Base-by-base conservation (phyloP, 2,888 invertebrate genomes). In the Meganola albula region DNA sequence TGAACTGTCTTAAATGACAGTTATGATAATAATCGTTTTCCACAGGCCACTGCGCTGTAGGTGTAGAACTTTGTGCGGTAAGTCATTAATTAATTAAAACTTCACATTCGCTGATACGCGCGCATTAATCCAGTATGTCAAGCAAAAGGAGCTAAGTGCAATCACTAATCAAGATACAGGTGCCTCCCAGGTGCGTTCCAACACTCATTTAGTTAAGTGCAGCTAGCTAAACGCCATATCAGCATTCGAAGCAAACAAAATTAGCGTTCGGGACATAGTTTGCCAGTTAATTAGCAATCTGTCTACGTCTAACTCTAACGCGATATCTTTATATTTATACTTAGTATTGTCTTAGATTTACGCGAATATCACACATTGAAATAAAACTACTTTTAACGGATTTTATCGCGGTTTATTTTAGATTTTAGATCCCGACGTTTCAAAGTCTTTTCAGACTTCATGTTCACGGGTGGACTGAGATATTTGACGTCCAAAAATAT, bases 161-260 rank as follows among this genome's bases (percentile, higher is more conserved):
- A 74, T 75, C 72, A 74, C 68, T 71, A 74, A 80, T 82, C 80
- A 65, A 75, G 76, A 77, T 77, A 75, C 83, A 84, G 83, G 76
- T 84, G 83, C 31, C 35, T 37, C 37, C 54, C 80, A 82, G 73
- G 80, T 79, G 80, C 71, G 51, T 52, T 44, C 48, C 48, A 35
- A 54, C 48, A 52, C 65, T 69, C 64, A 66, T 74, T 72, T 67
- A 65, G 49, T 68, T 65, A 71, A 74, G 67, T 66, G 63, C 60
- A 54, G 46, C 62, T 61, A 65, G 62, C 63, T 64, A 53, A 56
- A 53, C 55, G 16, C 36, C 44, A 40, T 48, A 58, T 57, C 48
- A 44, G 50, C 50, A 44, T 45, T 40, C 38, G 42, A 44, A 52
- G 58, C 53, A 65, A 63, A 66, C 61, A 60, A 61, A 59, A 61